Evolutionary conservation across 2,113 vertebrate species (phyloP), one percentile per base, ranked within the genome.

Genomic region (Labeo rohita): DNA sequence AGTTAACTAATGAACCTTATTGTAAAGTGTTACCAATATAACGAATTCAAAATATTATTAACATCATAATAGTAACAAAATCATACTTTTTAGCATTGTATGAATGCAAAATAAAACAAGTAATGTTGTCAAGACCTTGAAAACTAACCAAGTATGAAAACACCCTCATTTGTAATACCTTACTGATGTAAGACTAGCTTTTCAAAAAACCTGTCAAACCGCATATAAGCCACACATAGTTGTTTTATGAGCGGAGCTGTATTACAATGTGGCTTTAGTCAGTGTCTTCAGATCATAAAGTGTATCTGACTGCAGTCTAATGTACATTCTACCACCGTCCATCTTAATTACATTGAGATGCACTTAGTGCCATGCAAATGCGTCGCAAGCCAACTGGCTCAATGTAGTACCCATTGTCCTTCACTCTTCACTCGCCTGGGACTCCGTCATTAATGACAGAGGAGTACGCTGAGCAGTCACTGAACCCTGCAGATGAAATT

Each of bases 401-500:
- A 70, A 82, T 82, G 86, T 65, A 78, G 76, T 72, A 45, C 63
- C 83, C 21, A 73, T 73, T 83, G 88, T 89, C 83, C 88, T 89
- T 89, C 83, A 84, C 63, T 81, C 56, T 7, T 76, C 84, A 39
- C 89, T 80, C 34, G 52, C 66, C 65, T 75, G 56, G 77, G 84
- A 73, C 80, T 78, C 28, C n/a, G 70, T 72, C 81, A 66, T 81
- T 86, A 90, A 86, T 81, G 85, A 73, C 61, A 86, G 81, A 50
- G 80, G 47, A 76, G 78, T 72, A 16, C 12, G 83, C n/a, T 54
- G 47, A 75, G 72, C 61, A 81, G 87, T 76, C 76, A 86, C 81
- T 65, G 73, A 81, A 65, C 54, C 70, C 85, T 80, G 72, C 36
- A 79, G 81, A 90, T 87, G 85, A 88, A 90, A 90, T 88, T 88